Percentiles rank a stretch among this genome's conserved stretches.
These are phyloP conservation scores for Fringilla coelebs DNA, from an alignment of 2,797 vertebrate species.

Conservation along the genomic window DNA sequence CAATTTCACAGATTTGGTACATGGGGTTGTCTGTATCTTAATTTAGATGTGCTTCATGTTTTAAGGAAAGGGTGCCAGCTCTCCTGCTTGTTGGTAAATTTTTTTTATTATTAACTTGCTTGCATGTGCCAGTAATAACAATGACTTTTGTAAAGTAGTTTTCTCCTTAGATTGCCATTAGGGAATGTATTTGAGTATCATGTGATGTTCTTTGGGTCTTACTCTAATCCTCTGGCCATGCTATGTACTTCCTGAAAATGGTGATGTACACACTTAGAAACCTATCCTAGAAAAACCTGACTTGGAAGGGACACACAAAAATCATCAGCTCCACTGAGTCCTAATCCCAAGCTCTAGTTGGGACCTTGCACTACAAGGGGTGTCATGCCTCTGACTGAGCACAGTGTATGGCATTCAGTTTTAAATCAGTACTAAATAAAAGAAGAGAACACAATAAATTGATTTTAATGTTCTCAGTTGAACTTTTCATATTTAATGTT, in stretches of 20 bases:
- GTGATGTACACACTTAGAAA: background rate
- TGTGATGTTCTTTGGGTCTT: background rate
- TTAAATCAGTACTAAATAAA: background rate
- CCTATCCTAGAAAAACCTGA: background rate
- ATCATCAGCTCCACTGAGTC: background rate
- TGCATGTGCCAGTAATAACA: background rate
- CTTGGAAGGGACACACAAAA: background rate
- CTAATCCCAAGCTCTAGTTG: background rate
- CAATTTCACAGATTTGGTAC: accelerated
- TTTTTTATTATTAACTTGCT: background rate
- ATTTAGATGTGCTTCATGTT: background rate
- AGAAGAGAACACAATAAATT: background rate
- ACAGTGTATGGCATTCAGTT: background rate
- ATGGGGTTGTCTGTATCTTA: background rate
- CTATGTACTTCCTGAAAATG: background rate
- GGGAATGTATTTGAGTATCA: background rate
- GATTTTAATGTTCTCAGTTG: background rate
- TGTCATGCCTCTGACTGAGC: background rate
- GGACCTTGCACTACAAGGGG: background rate
- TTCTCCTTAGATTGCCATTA: background rate
- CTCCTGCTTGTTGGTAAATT: background rate
- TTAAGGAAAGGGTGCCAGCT: background rate
- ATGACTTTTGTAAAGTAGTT: background rate
- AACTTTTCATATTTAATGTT: background rate
- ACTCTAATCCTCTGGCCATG: background rate